phyloP scores from a whole-genome alignment of 2,113 vertebrate genomes.

The Marmota monax region DNA sequence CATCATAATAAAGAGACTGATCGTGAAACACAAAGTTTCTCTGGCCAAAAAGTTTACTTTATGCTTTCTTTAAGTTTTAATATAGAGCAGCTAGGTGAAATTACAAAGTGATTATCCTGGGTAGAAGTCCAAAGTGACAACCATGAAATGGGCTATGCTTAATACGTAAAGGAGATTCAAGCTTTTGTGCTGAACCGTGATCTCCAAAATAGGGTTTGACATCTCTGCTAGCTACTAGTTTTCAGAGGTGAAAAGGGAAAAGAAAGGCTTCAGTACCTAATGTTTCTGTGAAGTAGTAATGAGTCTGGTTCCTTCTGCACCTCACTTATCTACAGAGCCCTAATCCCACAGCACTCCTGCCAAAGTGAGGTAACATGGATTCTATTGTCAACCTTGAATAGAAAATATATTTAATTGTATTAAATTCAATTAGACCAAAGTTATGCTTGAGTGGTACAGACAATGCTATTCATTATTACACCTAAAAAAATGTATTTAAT shows the following conservation, averaged over 20 bases:
- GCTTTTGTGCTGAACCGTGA: not conserved
- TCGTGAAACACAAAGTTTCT: not conserved
- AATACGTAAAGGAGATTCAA: not conserved
- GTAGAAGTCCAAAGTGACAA: not conserved
- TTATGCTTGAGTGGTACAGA: constrained; percentile 81
- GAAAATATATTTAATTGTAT: constrained; percentile 83
- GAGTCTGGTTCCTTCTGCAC: constrained; percentile 57
- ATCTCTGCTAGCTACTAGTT: not conserved
- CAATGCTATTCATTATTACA: constrained; percentile 84
- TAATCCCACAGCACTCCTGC: constrained; percentile 69
- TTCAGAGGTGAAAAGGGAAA: not conserved
- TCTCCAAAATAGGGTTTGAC: not conserved
- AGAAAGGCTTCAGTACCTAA: not conserved
- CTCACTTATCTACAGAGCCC: constrained; percentile 64
- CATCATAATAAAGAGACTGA: not conserved
- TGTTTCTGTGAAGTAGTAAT: not conserved
- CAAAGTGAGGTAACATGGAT: constrained; percentile 74
- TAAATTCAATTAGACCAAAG: constrained; percentile 82
- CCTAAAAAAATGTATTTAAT: constrained; percentile 88
- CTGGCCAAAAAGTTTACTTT: not conserved
- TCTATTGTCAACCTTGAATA: constrained; percentile 81
- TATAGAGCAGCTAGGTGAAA: not conserved
- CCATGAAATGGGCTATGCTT: not conserved
- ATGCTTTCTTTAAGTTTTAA: not conserved
- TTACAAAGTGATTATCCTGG: not conserved